phyloP scores from a whole-genome alignment of 2,888 invertebrate species.

The Cynaeus angustus region DNA sequence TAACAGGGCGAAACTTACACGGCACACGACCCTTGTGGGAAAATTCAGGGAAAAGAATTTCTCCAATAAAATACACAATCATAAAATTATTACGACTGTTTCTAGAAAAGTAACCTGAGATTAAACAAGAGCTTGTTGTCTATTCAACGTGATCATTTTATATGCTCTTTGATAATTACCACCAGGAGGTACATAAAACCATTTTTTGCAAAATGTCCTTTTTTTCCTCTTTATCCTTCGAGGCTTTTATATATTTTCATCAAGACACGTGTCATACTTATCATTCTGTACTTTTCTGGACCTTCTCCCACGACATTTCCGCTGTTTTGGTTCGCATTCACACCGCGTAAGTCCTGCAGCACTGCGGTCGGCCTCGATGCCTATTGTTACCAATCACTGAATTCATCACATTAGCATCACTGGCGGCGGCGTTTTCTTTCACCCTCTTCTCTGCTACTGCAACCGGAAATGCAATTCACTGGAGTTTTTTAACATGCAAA shows the following conservation, averaged over 20 bases:
- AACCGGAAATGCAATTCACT: slow-evolving; percentile 47
- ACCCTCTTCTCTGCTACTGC: slow-evolving; percentile 33
- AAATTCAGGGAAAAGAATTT: neutral
- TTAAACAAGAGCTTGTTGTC: no score
- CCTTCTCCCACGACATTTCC: slow-evolving; percentile 46
- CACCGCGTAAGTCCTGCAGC: slow-evolving; percentile 54
- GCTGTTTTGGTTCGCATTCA: slow-evolving; percentile 51
- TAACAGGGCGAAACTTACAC: slow-evolving; percentile 42
- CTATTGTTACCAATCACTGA: slow-evolving; percentile 59
- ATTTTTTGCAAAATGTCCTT: no score
- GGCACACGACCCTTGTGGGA: slow-evolving; percentile 40
- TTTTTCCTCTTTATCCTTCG: no score
- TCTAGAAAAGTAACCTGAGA: no score
- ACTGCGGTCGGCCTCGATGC: slow-evolving; percentile 52
- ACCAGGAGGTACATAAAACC: no score
- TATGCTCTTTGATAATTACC: no score
- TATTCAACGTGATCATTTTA: no score
- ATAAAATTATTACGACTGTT: no score
- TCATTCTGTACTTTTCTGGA: slow-evolving; percentile 9
- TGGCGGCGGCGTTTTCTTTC: slow-evolving; percentile 51
- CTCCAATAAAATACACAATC: no score
- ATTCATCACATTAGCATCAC: slow-evolving; percentile 57
- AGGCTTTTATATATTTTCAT: no score
- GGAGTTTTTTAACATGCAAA: slow-evolving; percentile 48
- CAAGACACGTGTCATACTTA: slow-evolving; percentile 1